phyloP scores from a whole-genome alignment of 2,113 vertebrate species.

The Marmota monax region DNA sequence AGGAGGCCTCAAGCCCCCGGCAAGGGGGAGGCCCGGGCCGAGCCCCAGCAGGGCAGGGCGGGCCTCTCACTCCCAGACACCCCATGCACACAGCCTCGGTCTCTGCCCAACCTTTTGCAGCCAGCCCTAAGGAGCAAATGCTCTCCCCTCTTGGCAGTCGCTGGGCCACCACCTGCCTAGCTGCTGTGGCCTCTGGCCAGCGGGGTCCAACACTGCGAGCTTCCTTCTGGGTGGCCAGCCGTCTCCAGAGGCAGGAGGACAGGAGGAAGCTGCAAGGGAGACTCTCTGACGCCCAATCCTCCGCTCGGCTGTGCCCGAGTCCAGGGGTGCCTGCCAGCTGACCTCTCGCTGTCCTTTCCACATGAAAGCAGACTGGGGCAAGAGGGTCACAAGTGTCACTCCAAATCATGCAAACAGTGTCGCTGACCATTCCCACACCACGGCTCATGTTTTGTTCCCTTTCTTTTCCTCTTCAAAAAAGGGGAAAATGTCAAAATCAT shows the following conservation, averaged over 20 bases:
- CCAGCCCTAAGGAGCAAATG: too few relatives aligned
- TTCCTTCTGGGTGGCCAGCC: not conserved
- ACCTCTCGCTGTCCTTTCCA: not conserved
- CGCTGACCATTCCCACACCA: constrained; percentile 73
- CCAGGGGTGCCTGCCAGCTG: not conserved
- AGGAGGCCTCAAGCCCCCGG: not conserved
- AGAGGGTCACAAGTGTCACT: constrained; percentile 67
- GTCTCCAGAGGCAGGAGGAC: not conserved
- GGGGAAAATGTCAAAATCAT: constrained; percentile 65
- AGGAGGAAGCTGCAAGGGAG: fast-evolving
- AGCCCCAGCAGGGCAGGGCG: not conserved
- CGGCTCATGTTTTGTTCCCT: not conserved
- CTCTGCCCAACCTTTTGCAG: not conserved
- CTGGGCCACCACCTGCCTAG: not conserved
- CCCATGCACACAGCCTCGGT: not conserved
- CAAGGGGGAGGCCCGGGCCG: not conserved
- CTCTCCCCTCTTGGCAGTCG: too few relatives aligned
- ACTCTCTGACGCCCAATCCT: too few relatives aligned
- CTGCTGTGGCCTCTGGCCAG: fast-evolving
- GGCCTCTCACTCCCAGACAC: not conserved
- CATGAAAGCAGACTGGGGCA: constrained; percentile 35
- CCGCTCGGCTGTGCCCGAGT: too few relatives aligned
- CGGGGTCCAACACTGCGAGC: not conserved
- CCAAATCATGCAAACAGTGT: constrained; percentile 57
- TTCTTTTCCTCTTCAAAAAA: constrained; percentile 62